These are phyloP conservation scores for Esox masquinongy DNA, from an alignment of 2,797 vertebrate genomes.

Conservation along the genomic window DNA sequence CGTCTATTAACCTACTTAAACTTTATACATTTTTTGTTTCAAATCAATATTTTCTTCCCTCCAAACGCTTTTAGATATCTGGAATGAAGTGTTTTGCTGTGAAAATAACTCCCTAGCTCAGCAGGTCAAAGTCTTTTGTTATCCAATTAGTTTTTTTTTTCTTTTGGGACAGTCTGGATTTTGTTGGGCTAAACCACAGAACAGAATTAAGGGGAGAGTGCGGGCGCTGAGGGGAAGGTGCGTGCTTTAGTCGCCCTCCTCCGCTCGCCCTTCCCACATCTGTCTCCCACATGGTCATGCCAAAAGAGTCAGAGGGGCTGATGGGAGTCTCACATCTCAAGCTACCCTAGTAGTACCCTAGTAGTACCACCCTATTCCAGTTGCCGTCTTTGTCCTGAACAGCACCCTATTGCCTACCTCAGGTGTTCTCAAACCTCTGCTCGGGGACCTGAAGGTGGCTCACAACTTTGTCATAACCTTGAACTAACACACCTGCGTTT, in stretches of 20 bases:
- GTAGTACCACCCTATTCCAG: background rate
- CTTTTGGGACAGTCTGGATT: slow-evolving; percentile 27
- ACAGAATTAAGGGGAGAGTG: slow-evolving; percentile 16
- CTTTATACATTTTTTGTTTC: background rate
- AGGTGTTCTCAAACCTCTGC: too few species aligned
- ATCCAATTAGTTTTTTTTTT: too few species aligned
- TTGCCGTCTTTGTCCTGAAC: background rate
- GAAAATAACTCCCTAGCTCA: slow-evolving; percentile 16
- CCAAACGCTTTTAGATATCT: background rate
- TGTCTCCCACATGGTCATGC: slow-evolving; percentile 65
- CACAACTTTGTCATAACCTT: too few species aligned
- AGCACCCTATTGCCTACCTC: background rate
- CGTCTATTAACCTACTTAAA: background rate
- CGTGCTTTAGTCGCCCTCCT: slow-evolving; percentile 49
- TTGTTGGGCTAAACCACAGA: slow-evolving; percentile 32
- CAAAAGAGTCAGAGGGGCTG: background rate
- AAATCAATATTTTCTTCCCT: background rate
- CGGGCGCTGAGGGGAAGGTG: slow-evolving; percentile 49
- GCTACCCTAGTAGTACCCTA: background rate
- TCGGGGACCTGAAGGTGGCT: too few species aligned
- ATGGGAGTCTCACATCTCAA: slow-evolving; percentile 13
- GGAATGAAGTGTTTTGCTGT: background rate
- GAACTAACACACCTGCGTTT: too few species aligned
- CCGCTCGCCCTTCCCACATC: slow-evolving; percentile 55
- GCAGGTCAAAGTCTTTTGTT: too few species aligned